Evolutionary conservation across 2,113 vertebrate genomes (phyloP).

Genomic region (cattle (Bos taurus)): DNA sequence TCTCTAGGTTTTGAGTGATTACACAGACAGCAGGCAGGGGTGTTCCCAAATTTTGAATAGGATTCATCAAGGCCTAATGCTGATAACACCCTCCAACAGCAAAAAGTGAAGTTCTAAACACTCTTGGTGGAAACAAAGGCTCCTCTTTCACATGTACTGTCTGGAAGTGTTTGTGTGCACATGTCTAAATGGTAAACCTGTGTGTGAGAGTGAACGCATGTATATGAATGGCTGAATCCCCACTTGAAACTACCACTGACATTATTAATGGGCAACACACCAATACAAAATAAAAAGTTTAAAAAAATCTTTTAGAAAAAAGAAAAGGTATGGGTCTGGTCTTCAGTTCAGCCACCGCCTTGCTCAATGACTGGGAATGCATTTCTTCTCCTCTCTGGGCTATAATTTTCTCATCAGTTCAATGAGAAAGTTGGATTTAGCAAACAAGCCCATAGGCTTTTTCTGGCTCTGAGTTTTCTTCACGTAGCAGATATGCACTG

Average conservation of each 20-base stretch:
- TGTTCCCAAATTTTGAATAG: slow-evolving; percentile 78
- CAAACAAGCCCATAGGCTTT: background rate
- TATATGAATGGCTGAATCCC: background rate
- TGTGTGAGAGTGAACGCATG: background rate
- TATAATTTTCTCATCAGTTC: background rate
- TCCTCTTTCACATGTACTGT: background rate
- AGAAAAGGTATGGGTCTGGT: background rate
- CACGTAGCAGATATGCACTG: background rate
- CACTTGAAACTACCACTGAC: background rate
- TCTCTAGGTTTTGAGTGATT: slow-evolving; percentile 68
- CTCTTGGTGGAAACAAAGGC: slow-evolving; percentile 51
- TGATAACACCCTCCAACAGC: slow-evolving; percentile 75
- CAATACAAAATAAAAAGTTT: background rate
- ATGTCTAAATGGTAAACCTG: background rate
- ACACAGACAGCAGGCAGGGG: slow-evolving; percentile 70
- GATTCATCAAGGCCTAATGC: slow-evolving; percentile 76
- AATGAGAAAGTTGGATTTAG: background rate
- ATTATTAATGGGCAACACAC: background rate
- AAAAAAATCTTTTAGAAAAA: background rate
- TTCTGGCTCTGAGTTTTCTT: background rate
- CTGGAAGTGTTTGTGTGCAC: background rate
- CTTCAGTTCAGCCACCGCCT: background rate
- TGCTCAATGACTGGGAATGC: background rate
- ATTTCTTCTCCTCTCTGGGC: background rate
- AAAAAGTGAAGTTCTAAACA: slow-evolving; percentile 75